phyloP scores from a whole-genome alignment of 2,888 invertebrate species.

The Latrodectus elegans region DNA sequence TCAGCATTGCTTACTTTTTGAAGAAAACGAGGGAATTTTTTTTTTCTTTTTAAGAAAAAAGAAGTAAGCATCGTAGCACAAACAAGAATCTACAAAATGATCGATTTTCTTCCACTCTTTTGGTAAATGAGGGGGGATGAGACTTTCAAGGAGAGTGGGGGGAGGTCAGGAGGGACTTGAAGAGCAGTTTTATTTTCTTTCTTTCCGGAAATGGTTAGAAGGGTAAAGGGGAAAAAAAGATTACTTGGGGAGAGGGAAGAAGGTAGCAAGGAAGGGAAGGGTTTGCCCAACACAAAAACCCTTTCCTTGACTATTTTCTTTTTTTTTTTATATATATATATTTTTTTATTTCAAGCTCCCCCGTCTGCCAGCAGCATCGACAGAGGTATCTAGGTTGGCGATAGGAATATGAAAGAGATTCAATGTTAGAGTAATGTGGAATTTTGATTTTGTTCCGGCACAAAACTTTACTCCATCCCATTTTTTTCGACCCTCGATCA shows the following conservation, averaged over 20 bases:
- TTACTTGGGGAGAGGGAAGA: neutral
- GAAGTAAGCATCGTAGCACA: too few species aligned
- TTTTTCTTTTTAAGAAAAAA: too few species aligned
- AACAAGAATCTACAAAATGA: too few species aligned
- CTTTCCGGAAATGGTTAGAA: neutral
- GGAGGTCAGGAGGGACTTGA: too few species aligned
- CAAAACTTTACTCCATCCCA: conserved; percentile 3
- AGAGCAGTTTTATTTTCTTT: too few species aligned
- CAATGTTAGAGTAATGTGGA: conserved; percentile 49
- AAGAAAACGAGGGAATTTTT: conserved; percentile 21
- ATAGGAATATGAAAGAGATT: conserved; percentile 52
- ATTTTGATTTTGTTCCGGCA: conserved; percentile 21
- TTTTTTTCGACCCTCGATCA: neutral
- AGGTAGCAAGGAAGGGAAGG: conserved; percentile 34
- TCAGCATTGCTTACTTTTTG: conserved; percentile 35
- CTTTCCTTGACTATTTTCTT: conserved; percentile 14
- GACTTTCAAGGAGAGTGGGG: neutral
- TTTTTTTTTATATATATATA: neutral
- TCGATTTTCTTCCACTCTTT: neutral
- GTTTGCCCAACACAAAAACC: conserved; percentile 41
- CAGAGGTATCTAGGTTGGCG: neutral
- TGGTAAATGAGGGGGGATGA: neutral
- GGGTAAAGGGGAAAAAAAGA: conserved; percentile 9
- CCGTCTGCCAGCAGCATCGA: neutral
- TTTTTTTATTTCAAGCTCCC: too few species aligned